phyloP scores from a whole-genome alignment of 2,113 vertebrate genomes.

The Stigmatopora nigra region DNA sequence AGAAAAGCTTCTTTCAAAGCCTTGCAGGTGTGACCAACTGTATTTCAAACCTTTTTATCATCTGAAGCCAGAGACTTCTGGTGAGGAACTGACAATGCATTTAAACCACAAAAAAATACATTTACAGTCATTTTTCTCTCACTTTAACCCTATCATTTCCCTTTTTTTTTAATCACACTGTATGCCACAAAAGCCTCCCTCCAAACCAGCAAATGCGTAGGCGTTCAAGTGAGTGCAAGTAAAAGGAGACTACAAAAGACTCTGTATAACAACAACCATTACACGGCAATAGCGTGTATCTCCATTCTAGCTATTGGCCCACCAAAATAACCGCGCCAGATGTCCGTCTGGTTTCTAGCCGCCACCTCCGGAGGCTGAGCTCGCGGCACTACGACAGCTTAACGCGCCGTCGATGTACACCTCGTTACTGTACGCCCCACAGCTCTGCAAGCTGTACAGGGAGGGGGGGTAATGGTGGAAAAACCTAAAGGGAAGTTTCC shows the following conservation, averaged over 20 bases:
- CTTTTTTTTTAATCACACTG: not conserved
- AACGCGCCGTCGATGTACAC: slow-evolving; percentile 30
- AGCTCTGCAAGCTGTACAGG: slow-evolving; percentile 14
- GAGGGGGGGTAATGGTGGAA: slow-evolving; percentile 8
- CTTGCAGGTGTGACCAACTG: slow-evolving; percentile 1
- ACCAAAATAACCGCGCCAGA: slow-evolving; percentile 51
- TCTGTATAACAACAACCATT: not conserved
- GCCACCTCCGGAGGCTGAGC: slow-evolving; percentile 41
- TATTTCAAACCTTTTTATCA: not conserved
- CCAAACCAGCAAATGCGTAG: not conserved
- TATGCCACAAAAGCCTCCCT: not conserved
- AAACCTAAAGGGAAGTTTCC: slow-evolving; percentile 3
- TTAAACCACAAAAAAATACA: not conserved
- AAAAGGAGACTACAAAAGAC: slow-evolving; percentile 1
- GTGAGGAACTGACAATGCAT: not conserved
- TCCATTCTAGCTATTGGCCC: slow-evolving; percentile 26
- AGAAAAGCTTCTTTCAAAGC: slow-evolving; percentile 26
- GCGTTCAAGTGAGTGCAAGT: not conserved
- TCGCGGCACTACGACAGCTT: slow-evolving; percentile 47
- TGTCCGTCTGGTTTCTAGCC: slow-evolving; percentile 36
- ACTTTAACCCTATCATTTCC: not conserved
- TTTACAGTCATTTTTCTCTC: not conserved
- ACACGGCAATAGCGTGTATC: not conserved
- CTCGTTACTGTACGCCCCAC: slow-evolving; percentile 22
- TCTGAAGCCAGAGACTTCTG: not conserved